Conservation (phyloP, 2,113 vertebrate genomes). For the Myodes glareolus region DNA sequence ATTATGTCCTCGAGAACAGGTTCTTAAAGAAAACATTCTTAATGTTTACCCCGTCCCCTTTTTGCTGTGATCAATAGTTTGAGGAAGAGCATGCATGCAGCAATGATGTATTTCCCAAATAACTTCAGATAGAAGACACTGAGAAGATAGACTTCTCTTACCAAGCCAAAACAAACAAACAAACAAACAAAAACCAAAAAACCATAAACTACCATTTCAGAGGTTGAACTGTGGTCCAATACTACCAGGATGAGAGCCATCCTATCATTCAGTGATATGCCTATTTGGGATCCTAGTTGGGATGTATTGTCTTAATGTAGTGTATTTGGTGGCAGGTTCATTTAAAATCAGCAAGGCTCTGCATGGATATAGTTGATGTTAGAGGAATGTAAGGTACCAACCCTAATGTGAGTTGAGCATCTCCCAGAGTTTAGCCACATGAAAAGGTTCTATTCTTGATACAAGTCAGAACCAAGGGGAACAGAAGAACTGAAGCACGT, state of each 20-base stretch:
- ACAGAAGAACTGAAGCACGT: neutral
- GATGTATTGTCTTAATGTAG: no score
- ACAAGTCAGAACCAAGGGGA: neutral
- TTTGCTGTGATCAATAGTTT: slow-evolving; percentile 25
- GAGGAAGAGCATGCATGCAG: neutral
- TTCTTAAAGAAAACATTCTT: neutral
- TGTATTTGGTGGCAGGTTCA: neutral
- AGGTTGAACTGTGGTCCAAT: fast-evolving
- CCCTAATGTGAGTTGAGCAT: neutral
- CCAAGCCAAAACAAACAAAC: neutral
- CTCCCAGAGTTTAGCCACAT: neutral
- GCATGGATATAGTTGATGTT: neutral
- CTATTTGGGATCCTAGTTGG: neutral
- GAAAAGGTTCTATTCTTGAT: neutral
- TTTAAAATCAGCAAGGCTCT: neutral
- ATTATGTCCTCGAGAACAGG: neutral
- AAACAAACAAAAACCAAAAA: no score
- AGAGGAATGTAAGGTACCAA: neutral
- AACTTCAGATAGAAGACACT: neutral
- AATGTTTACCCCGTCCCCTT: neutral
- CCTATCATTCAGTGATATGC: neutral
- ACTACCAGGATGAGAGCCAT: neutral
- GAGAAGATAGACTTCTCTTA: neutral
- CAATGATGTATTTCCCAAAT: neutral
- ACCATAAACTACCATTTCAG: neutral